A percentile compares a stretch with the other conserved stretches of the same genome.
Conservation (phyloP, 1,140 invertebrate species). For the Colletes latitarsis region DNA sequence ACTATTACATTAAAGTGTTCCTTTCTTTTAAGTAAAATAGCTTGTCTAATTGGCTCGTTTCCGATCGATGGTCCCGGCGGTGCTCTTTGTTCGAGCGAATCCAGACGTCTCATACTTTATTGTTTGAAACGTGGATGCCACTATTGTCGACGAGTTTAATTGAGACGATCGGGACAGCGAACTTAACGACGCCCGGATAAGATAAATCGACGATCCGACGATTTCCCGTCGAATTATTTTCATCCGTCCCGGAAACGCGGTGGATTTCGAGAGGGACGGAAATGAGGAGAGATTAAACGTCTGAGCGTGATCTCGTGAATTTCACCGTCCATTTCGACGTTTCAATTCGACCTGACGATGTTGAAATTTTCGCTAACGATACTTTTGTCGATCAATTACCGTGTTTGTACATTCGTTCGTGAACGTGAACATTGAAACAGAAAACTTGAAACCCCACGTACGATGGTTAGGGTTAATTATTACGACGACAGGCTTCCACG, state of each 20-base stretch:
- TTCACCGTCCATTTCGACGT: not conserved
- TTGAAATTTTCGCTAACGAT: not conserved
- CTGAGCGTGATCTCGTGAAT: not conserved
- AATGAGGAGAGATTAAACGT: not conserved
- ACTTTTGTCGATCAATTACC: not conserved
- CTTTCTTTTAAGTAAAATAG: not conserved
- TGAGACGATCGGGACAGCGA: not conserved
- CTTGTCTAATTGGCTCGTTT: not conserved
- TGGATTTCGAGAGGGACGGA: not conserved
- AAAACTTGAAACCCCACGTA: no score
- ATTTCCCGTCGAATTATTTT: conserved; percentile 13
- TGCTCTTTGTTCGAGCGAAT: not conserved
- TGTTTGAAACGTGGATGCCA: conserved; percentile 35
- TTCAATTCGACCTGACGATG: not conserved
- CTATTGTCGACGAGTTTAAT: conserved; percentile 35
- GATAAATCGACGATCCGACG: conserved; percentile 9
- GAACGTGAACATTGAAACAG: not conserved
- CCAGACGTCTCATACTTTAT: not conserved
- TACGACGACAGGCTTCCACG: no score
- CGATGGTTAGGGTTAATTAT: no score
- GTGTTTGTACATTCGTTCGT: not conserved
- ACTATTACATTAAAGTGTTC: no score
- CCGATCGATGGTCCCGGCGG: not conserved
- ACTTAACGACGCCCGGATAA: conserved; percentile 21
- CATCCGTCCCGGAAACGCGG: no score